These are phyloP conservation scores for Tachyglossus aculeatus DNA, from an alignment of 2,797 vertebrate genomes.

Conservation along the genomic window DNA sequence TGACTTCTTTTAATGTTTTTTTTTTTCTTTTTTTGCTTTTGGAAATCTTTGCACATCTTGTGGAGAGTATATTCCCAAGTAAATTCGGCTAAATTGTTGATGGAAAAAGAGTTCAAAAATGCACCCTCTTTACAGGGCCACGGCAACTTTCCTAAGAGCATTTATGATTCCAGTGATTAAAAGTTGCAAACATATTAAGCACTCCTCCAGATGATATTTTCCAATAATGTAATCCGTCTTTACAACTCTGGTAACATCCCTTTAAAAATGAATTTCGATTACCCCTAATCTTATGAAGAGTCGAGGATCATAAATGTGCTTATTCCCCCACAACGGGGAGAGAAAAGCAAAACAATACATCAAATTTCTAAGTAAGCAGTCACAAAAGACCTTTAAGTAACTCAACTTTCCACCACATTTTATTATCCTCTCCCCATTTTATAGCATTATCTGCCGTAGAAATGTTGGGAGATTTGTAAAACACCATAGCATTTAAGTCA, in stretches of 20 bases:
- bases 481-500: slow-evolving; percentile 86
- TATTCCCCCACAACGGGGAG: slow-evolving; percentile 67
- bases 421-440: slow-evolving; percentile 80
- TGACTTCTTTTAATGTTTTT: not conserved
- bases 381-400: slow-evolving; percentile 84
- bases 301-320: slow-evolving; percentile 68
- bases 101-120: slow-evolving; percentile 24
- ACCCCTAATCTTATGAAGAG: slow-evolving; percentile 69
- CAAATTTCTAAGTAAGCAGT: slow-evolving; percentile 76
- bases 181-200: slow-evolving; percentile 70
- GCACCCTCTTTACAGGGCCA: slow-evolving; percentile 37
- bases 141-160: slow-evolving; percentile 60
- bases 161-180: slow-evolving; percentile 61
- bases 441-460: slow-evolving; percentile 77
- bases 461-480: slow-evolving; percentile 84
- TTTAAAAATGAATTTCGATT: slow-evolving; percentile 73
- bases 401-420: slow-evolving; percentile 77
- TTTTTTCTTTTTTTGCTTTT: slow-evolving; percentile 2
- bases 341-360: slow-evolving; percentile 69
- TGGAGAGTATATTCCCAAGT: not conserved
- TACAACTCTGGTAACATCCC: slow-evolving; percentile 57
- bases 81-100: slow-evolving; percentile 30
- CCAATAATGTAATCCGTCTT: slow-evolving; percentile 66
- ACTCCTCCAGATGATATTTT: slow-evolving; percentile 60
- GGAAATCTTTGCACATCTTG: not conserved